A percentile compares a stretch with the other conserved stretches of the same genome.
Evolutionary conservation across 2,797 vertebrate species (phyloP).

Genomic region (Pelobates cultripes): DNA sequence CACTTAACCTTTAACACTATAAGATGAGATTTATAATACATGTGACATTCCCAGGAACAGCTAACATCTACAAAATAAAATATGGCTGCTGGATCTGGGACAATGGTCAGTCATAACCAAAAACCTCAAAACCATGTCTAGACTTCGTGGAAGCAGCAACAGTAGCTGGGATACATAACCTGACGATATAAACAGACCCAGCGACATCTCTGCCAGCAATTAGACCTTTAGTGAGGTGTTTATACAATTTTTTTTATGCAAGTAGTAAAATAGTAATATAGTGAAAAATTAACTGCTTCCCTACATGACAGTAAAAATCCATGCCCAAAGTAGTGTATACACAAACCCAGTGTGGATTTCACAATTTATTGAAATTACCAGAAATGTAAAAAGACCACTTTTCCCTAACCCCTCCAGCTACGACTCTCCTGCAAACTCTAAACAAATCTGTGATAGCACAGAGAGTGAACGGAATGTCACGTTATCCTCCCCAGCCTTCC

Average conservation of each 20-base stretch:
- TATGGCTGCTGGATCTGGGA: constrained; percentile 52
- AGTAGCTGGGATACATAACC: constrained; percentile 14
- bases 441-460: no score
- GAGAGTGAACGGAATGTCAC: no score
- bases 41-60: constrained; percentile 40
- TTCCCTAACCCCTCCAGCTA: no score
- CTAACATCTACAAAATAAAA: constrained; percentile 44
- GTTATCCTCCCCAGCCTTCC: no score
- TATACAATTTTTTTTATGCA: constrained; percentile 15
- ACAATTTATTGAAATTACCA: no score
- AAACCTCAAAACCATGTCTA: constrained; percentile 56
- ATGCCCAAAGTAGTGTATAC: no score
- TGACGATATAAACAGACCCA: constrained; percentile 33
- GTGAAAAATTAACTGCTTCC: neutral
- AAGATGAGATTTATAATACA: constrained; percentile 48
- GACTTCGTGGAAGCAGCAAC: constrained; percentile 46
- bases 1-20: constrained; percentile 54
- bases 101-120: constrained; percentile 54
- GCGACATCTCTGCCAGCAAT: constrained; percentile 42
- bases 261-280: constrained; percentile 15
- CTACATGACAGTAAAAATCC: no score
- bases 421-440: no score
- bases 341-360: no score
- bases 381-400: no score
- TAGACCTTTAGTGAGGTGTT: constrained; percentile 26